Base-by-base conservation (phyloP, 2,888 invertebrate species). In the Melinaea marsaeus region DNA sequence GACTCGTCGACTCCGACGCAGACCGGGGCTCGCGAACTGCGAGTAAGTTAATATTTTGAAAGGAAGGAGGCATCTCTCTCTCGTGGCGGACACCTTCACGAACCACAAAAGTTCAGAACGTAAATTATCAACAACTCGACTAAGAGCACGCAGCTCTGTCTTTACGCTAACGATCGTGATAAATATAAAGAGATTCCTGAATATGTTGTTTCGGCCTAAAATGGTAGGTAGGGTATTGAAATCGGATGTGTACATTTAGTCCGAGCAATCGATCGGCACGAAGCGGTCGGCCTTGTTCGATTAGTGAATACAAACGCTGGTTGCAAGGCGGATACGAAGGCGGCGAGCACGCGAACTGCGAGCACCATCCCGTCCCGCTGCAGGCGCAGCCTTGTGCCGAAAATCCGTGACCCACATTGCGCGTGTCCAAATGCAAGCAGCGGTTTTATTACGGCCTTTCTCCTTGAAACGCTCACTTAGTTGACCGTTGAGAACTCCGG, bases 391-490 rank as follows among this genome's bases (percentile, higher is more conserved):
- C 90, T 90, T 90, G 90, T 84, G 81, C 88, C 85, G 81, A 88
- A 87, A 89, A 80, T 84, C 84, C 82, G 76, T 87, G 89, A 89
- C 90, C 89, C 80, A 90, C 88, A 88, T 90, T 85, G 75, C 77
- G 77, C 71, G 63, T 75, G 79, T 79, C 83, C 85, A 86, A 88
- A 86, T 86, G 85, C 84, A 87, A 78, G 75, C 77, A 83, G 71
- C 78, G 81, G 84, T 86, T 86, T 88, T 86, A 85, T 79, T 79
- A 72, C 75, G 69, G 72, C 69, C 72, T 76, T 77, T 81, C 75
- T 79, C 60, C 63, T 63, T 61, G 57, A 62, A 56, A 59, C 58
- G 55, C 54, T 68, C 65, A 66, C 67, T 68, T 63, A 45, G 57
- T 71, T 59, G 57, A 67, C 66, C 68, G 64, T 67, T 55, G 62